A percentile compares a stretch with the other conserved stretches of the same genome.
These are phyloP conservation scores for Drosophila nr. perissopoda DNA, from an alignment of 2,888 invertebrate species.

Conservation along the genomic window DNA sequence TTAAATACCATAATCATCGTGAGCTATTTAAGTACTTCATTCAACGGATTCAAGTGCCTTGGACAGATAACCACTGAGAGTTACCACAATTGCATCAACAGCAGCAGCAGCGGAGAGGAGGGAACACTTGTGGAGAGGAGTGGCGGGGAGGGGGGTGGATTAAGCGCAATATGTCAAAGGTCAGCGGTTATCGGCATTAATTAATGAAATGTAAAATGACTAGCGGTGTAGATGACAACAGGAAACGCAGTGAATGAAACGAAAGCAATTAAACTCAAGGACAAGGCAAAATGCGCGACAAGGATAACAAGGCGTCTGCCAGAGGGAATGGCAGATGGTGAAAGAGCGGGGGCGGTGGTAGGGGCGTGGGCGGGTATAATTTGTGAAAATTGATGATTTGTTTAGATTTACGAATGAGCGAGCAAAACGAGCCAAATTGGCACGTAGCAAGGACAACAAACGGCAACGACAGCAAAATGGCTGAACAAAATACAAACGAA, in stretches of 20 bases:
- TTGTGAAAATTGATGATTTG: conserved; percentile 82
- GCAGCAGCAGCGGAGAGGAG: background rate
- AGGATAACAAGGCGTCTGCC: conserved; percentile 2
- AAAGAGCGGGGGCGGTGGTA: conserved; percentile 11
- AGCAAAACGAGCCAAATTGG: conserved; percentile 78
- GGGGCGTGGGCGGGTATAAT: conserved; percentile 64
- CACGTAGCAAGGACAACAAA: conserved; percentile 63
- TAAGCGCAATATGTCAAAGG: conserved; percentile 77
- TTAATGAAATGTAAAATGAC: conserved; percentile 80
- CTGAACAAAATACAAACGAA: background rate
- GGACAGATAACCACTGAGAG: conserved; percentile 23
- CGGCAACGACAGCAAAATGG: conserved; percentile 21
- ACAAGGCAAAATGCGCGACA: conserved; percentile 32
- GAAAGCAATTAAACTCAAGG: conserved; percentile 72
- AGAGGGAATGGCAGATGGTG: background rate
- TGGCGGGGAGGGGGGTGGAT: conserved; percentile 3
- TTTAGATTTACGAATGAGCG: conserved; percentile 80
- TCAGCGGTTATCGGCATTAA: conserved; percentile 74
- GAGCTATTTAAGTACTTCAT: conserved; percentile 30
- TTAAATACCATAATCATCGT: conserved; percentile 32
- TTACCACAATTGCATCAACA: conserved; percentile 5
- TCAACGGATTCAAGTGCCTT: conserved; percentile 26
- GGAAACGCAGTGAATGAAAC: conserved; percentile 60
- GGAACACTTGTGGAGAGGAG: background rate
- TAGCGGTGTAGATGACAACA: conserved; percentile 47